A percentile compares a stretch with the other conserved stretches of the same genome.
Evolutionary conservation across 2,113 vertebrate genomes (phyloP).

Genomic region (Python bivittatus): DNA sequence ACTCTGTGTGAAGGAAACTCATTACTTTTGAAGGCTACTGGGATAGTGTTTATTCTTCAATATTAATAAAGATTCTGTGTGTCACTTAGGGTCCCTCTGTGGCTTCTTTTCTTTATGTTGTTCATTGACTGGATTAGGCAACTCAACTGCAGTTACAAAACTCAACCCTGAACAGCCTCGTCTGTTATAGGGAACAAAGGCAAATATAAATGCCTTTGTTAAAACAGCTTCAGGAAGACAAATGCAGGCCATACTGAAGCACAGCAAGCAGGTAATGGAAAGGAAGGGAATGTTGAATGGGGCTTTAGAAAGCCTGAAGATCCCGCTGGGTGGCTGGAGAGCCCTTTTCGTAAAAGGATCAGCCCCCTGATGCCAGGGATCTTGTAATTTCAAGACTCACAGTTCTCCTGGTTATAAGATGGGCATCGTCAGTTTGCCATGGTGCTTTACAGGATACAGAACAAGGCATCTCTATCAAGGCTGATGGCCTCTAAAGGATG

Average conservation of each 20-base stretch:
- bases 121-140: neutral
- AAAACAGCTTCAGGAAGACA: neutral
- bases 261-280: neutral
- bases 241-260: neutral
- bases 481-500: too few relatives aligned
- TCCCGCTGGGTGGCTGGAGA: neutral
- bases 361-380: fast-evolving
- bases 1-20: neutral
- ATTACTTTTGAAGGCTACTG: fast-evolving
- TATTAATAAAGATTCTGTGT: fast-evolving
- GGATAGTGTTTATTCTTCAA: neutral
- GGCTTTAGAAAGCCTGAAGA: conserved; percentile 16
- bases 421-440: too few relatives aligned
- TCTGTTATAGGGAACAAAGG: neutral
- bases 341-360: neutral
- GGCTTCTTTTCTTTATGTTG: neutral
- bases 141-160: fast-evolving
- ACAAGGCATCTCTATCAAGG: too few relatives aligned
- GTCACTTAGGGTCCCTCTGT: neutral
- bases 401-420: too few relatives aligned
- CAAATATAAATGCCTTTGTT: neutral
- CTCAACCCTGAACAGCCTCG: fast-evolving
- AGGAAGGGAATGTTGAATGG: conserved; percentile 19
- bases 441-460: too few relatives aligned
- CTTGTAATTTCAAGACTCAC: too few relatives aligned